Evolutionary conservation across 2,113 vertebrate species (phyloP), one percentile per base, ranked within the genome.

Genomic region (Rhinolophus sinicus): DNA sequence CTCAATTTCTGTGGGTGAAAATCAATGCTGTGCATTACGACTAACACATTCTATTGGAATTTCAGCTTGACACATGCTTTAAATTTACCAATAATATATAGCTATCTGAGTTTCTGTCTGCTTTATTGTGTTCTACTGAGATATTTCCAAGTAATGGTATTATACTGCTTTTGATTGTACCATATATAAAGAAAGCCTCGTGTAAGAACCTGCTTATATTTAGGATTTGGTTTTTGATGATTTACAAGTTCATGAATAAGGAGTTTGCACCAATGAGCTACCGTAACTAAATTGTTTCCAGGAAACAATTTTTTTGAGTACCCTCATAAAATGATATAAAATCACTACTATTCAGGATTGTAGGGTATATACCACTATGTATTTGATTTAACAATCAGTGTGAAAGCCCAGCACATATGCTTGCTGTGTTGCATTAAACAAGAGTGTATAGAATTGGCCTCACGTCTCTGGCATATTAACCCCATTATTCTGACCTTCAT

Each of bases 81-180:
- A 76, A 95, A 22, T 87, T 97, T 96, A 91, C 96, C 80, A 93
- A 73, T 97, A 98, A 95, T 95, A 78, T 64, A 91, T 80, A 95
- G 64, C 87, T 97, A 84, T 93, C 40, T 78, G 73, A 94, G 52
- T 97, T 54, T 87, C 56, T 90, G 54, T 70, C 54, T 72, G 44
- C 33, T 97, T 97, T 97, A 96, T 97, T 95, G n/a, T 92, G 98
- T 97, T 96, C 96, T 96, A 60, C 83, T 88, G 93, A 97, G 93
- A 97, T 97, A 95, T 73, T 98, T 90, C 75, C 24, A 89, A 88
- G 26, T 95, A 33, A 28, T 72, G 76, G 72, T 93, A 96, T 58
- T 88, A 92, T n/a, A 97, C 14, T 94, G 47, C 81, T 97, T 98
- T 98, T 67, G 78, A 93, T 90, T 96, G 62, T 81, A 60, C 21